Evolutionary conservation across 1,140 invertebrate species (phyloP).

Genomic region (Drosophila triauraria): DNA sequence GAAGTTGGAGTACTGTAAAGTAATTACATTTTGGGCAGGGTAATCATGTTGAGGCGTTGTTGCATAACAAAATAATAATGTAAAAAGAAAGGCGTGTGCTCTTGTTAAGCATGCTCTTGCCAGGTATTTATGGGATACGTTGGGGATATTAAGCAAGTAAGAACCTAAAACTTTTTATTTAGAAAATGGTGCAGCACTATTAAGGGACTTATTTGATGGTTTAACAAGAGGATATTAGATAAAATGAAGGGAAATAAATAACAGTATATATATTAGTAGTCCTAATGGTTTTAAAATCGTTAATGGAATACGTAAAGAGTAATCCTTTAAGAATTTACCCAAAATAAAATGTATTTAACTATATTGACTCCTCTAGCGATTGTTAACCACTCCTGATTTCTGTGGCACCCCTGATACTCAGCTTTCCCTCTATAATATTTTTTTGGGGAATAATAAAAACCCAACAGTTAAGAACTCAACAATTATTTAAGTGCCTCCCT

Average conservation of each 20-base stretch:
- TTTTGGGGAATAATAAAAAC: slow-evolving; percentile 11
- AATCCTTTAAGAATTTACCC: too few relatives aligned
- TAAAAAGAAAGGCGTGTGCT: neutral
- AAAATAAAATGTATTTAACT: neutral
- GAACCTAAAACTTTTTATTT: neutral
- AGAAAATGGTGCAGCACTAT: neutral
- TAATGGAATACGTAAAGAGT: too few relatives aligned
- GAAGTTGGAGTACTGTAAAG: slow-evolving; percentile 43
- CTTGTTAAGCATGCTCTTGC: neutral
- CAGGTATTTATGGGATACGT: neutral
- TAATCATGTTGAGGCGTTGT: slow-evolving; percentile 3
- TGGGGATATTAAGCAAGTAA: neutral
- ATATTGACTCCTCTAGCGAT: neutral
- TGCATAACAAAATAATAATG: neutral
- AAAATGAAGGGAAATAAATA: too few relatives aligned
- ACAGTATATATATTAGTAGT: too few relatives aligned
- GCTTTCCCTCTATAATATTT: neutral
- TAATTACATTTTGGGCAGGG: slow-evolving; percentile 22
- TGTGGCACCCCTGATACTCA: neutral
- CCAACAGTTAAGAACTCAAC: slow-evolving; percentile 8
- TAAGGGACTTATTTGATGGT: neutral
- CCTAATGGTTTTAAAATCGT: too few relatives aligned
- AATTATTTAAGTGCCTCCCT: slow-evolving; percentile 17
- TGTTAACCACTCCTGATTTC: slow-evolving; percentile 4
- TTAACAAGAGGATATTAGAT: neutral